Base-by-base conservation (phyloP, 1,140 invertebrate species). In the Lithobius niger region DNA sequence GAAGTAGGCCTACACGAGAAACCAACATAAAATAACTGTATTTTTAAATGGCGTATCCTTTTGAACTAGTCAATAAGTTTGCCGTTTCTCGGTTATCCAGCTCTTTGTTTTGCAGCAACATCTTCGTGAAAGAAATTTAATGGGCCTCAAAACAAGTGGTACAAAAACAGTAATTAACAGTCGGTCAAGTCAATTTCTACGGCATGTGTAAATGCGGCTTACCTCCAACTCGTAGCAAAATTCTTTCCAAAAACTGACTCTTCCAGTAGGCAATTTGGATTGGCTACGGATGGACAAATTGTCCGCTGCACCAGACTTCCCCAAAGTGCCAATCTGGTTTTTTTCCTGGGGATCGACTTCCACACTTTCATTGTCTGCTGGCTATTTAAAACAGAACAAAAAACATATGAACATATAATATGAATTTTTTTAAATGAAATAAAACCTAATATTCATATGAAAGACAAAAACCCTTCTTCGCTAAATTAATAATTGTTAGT, bases 281-380 rank as follows among this genome's bases (percentile, higher is more conserved):
- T 25, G 4, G 25, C 54, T 55, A 26, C 48, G 54, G n/a, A 55
- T 42, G n/a, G 54, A 55, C 27, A 55, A 49, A 19, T 55, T 25
- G 42, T 55, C 54, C n/a, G n/a, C n/a, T n/a, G n/a, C n/a, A n/a
- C n/a, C n/a, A n/a, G n/a, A n/a, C n/a, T n/a, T n/a, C n/a, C n/a
- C n/a, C 10, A 55, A 49, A 45, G 54, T 49, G 10, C 2, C 6
- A 4, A 19, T n/a, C 28, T 40, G 25, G 3, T 6, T 6, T 13
- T 22, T n/a, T 15, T 40, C 25, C 2, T 50, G 21, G 3, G n/a
- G n/a, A n/a, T n/a, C 45, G 16, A 49, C 54, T 15, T 22, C 54
- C 26, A 55, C 54, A 48, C 54, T 55, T 10, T 49, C 54, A 25
- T 13, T 21, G 25, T 55, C 54, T 4, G 54, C 47, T 27, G 54